These are phyloP conservation scores for Mylabris phalerata DNA, from an alignment of 1,140 invertebrate genomes.

Conservation along the genomic window DNA sequence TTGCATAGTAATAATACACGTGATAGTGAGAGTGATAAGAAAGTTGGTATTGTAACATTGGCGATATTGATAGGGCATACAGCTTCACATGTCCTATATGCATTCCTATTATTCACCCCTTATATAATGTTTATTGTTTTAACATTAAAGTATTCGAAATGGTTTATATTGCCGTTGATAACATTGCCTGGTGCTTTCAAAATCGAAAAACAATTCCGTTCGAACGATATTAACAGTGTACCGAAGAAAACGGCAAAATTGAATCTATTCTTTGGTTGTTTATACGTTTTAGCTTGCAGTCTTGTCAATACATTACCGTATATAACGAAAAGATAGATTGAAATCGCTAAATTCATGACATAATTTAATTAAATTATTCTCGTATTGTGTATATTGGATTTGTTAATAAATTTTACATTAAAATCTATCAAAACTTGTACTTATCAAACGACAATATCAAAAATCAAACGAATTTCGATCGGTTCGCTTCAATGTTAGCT, in stretches of 20 bases:
- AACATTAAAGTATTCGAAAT: constrained; percentile 72
- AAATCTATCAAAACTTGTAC: too few relatives aligned
- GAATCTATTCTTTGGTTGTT: constrained; percentile 84
- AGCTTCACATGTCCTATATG: constrained; percentile 85
- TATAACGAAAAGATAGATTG: constrained; percentile 36
- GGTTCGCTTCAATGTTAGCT: too few relatives aligned
- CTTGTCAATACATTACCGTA: constrained; percentile 54
- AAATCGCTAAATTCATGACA: constrained; percentile 13
- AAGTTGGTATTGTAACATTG: constrained; percentile 84
- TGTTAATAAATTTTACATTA: constrained; percentile 2
- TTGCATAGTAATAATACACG: constrained; percentile 91
- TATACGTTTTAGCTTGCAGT: constrained; percentile 76
- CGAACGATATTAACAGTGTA: constrained; percentile 67
- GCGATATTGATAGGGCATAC: constrained; percentile 89
- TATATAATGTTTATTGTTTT: constrained; percentile 84
- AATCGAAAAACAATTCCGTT: constrained; percentile 83
- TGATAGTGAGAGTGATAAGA: constrained; percentile 77
- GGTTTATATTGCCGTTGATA: constrained; percentile 82
- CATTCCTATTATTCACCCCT: constrained; percentile 82
- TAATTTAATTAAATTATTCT: constrained; percentile 26
- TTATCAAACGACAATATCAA: too few relatives aligned
- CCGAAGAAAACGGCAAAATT: constrained; percentile 83
- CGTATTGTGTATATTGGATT: neutral
- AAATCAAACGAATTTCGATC: too few relatives aligned
- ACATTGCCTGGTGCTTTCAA: constrained; percentile 83